Evolutionary conservation across 2,888 invertebrate genomes (phyloP), one percentile per base, ranked within the genome.

Genomic region (Oscheius sp.): DNA sequence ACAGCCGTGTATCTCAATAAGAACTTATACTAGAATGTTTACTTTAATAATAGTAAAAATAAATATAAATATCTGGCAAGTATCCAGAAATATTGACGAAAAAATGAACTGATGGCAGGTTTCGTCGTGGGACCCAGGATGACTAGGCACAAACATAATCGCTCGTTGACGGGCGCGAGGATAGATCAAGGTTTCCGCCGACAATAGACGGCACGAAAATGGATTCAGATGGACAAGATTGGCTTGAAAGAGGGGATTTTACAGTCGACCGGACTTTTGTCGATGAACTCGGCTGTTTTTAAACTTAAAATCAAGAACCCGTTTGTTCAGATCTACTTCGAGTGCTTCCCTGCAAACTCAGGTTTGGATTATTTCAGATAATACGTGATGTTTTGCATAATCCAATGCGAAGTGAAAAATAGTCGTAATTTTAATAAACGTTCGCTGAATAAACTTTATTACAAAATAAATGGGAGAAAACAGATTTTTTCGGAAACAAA

Each of bases 401-500:
- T 35, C 35, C 35, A 6, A 35, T 35, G 9, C 35, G 35, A 35
- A 35, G 35, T 3, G 35, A 35, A 35, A 9, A 35, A 23, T 21
- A 23, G 55, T 55, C 13, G 55, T 23, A 16, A 29, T 58, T 29
- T 21, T 58, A 29, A 29, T 29, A n/a, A 58, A 25, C 27, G 13
- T 25, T 58, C 27, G 27, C 16, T n/a, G n/a, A n/a, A n/a, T n/a
- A n/a, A n/a, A n/a, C n/a, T 35, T 29, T 49, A 49, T 49, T 49
- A 49, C 16, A 5, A 49, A 18, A 49, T 13, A 23, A 16, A 25
- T 61, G 61, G 25, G 27, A 29, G 25, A 66, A 49, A 64, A 66
- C 46, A 66, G 66, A 52, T 66, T 66, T 66, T 52, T 66, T 66
- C 43, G 25, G 55, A 66, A 66, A 66, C 27, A 45, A 45, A 27